Conservation (phyloP, 37 sponge, comb jelly and placozoan species). For the Aplysina aerophoba region DNA sequence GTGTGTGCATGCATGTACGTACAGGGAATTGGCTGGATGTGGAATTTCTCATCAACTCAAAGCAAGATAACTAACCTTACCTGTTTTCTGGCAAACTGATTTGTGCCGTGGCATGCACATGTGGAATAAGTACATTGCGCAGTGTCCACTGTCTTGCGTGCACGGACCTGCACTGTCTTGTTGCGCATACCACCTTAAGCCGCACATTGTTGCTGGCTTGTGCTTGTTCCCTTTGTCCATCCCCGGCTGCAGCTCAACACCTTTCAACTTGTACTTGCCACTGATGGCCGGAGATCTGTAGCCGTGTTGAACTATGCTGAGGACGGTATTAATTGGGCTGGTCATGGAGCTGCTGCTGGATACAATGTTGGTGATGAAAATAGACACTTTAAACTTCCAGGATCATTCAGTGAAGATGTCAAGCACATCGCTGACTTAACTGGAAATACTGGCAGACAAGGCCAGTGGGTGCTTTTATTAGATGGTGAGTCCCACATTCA, state of each 20-base stretch:
- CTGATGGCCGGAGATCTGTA: neutral
- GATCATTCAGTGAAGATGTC: constrained; percentile 4
- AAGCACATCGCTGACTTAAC: neutral
- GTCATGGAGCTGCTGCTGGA: constrained; percentile 4
- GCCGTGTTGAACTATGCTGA: constrained; percentile 28
- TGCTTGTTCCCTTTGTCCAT: neutral
- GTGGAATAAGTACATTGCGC: neutral
- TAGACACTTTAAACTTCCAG: neutral
- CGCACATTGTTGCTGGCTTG: neutral
- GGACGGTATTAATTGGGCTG: constrained; percentile 17
- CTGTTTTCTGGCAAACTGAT: too few species aligned
- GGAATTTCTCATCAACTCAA: too few species aligned
- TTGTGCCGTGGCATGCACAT: neutral
- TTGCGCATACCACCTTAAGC: neutral
- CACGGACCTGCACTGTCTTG: too few species aligned
- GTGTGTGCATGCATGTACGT: too few species aligned
- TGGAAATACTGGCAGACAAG: constrained; percentile 21
- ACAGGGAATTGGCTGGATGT: too few species aligned
- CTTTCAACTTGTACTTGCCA: constrained; percentile 29
- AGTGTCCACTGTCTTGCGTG: neutral
- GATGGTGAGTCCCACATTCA: neutral
- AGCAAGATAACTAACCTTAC: too few species aligned
- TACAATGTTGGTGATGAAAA: constrained; percentile 23
- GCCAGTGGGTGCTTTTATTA: constrained; percentile 17
- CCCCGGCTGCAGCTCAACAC: neutral